Base-by-base conservation (phyloP, 2,888 invertebrate genomes). In the Cerceris rybyensis region DNA sequence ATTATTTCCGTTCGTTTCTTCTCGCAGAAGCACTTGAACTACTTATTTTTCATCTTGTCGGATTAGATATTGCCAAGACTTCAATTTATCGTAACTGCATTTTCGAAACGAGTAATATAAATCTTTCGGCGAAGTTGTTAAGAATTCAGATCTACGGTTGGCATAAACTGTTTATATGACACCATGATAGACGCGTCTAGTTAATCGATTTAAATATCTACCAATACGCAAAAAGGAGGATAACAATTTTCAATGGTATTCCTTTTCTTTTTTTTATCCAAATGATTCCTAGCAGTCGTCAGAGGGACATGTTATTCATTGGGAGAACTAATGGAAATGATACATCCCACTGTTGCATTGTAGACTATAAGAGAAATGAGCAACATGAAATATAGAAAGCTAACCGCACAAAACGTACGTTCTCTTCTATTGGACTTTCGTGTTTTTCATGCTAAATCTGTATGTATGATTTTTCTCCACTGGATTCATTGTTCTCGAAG, bases 21-120 rank as follows among this genome's bases (percentile, higher is more conserved):
- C 28, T 17, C 46, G 39, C 16, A 16, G 42, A 2, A 11, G 14
- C 54, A 9, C 39, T 59, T 58, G 59, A 41, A 43, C 65, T 65
- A 64, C 73, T 83, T 74, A 71, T 77, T 78, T 75, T 71, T 79
- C 73, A 63, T 71, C 71, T 66, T 57, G 61, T 77, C 77, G 70
- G 75, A 75, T 80, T 80, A 80, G 69, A 69, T 59, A 58, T 75
- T 60, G 73, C 46, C 54, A 50, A 54, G 57, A 16, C 9, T 60
- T n/a, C 60, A 83, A 78, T 70, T 80, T 73, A 80, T 70, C 46
- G 71, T 9, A 16, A 16, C 28, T 41, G 63, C 65, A 68, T 70
- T 70, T 75, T 60, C 67, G 52, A 57, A 52, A 65, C 42, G 13
- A 16, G 17, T 55, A 70, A 50, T 73, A 76, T 71, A 80, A 80